Percentiles rank a stretch among this genome's conserved stretches.
These are phyloP conservation scores for Clarias laeviceps DNA, from an alignment of 2,797 vertebrate genomes.

Conservation along the genomic window DNA sequence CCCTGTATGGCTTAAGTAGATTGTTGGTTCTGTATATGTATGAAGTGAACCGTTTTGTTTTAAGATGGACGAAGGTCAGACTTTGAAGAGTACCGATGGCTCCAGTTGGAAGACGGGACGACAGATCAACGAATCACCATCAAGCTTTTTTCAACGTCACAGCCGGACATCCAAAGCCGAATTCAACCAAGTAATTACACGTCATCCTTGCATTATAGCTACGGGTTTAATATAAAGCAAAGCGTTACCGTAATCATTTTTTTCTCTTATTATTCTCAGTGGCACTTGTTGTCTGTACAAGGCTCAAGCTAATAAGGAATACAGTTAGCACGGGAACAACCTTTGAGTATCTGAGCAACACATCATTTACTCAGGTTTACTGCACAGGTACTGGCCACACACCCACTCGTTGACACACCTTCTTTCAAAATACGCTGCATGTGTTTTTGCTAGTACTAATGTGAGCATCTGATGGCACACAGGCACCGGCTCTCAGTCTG, in stretches of 20 bases:
- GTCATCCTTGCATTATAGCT: not conserved
- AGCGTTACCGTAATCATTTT: not conserved
- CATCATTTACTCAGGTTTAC: slow-evolving; percentile 66
- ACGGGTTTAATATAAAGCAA: not conserved
- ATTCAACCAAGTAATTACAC: slow-evolving; percentile 66
- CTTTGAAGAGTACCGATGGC: slow-evolving; percentile 73
- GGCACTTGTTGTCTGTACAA: slow-evolving; percentile 70
- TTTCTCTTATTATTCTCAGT: slow-evolving; percentile 56
- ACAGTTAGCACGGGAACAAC: slow-evolving; percentile 36
- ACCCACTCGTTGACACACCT: not conserved
- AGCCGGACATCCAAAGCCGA: slow-evolving; percentile 70
- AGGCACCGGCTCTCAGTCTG: slow-evolving; percentile 65
- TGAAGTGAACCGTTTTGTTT: not conserved
- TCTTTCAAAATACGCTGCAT: not conserved
- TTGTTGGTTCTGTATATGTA: not conserved
- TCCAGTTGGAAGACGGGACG: slow-evolving; percentile 71
- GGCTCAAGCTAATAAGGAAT: slow-evolving; percentile 63
- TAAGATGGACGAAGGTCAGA: slow-evolving; percentile 65
- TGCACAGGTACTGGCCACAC: slow-evolving; percentile 51
- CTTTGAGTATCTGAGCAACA: slow-evolving; percentile 70
- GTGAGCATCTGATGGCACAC: slow-evolving; percentile 31
- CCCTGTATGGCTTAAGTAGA: too few species aligned
- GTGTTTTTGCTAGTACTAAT: not conserved
- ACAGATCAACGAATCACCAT: slow-evolving; percentile 68
- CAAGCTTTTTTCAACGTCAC: slow-evolving; percentile 78